Evolutionary conservation across 2,797 vertebrate species (phyloP), one percentile per base, ranked within the genome.

Genomic region (Xenops minutus): DNA sequence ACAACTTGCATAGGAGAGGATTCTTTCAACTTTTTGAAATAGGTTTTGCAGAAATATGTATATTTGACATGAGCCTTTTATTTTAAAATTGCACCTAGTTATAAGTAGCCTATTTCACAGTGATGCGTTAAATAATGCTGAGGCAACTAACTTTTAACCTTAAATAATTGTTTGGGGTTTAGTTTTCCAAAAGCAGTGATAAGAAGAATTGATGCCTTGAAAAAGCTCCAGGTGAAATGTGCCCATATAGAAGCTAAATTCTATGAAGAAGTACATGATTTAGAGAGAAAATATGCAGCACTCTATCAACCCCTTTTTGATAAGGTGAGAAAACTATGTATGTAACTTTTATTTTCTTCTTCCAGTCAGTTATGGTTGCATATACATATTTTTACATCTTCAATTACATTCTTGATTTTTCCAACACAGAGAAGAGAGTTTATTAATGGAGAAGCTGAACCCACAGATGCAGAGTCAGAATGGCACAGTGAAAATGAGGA

Each of bases 171-270:
- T 80, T 95, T 79, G 39, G 3, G 18, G 88, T 93, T 52, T 62
- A 99, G 99, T 94, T 98, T 99, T 96, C 99, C 99, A 55, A 99
- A 99, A 98, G 98, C 98, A 13, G 99, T 99, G 80, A 99, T 98
- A 96, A 98, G 99, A 97, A 98, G 99, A 98, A 98, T 99, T 61
- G 98, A 99, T 80, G 99, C 99, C 32, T 94, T 99, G 98, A 99
- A 99, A 95, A 98, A 98, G 94, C 99, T 99, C 48, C 99, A 99
- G 97, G 98, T 99, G 95, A 99, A 99, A 79, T 99, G 99, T 88
- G 99, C 99, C 34, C 98, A 99, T 96, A 99, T 99, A 97, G 99
- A 99, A 96, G 99, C 99, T 64, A 99, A 99, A 96, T 99, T 99
- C 98, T 99, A 99, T 41, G 99, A 99, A 89, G 99, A 99, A 95